Base-by-base conservation (phyloP, 2,113 vertebrate species). In the Lutjanus erythropterus region DNA sequence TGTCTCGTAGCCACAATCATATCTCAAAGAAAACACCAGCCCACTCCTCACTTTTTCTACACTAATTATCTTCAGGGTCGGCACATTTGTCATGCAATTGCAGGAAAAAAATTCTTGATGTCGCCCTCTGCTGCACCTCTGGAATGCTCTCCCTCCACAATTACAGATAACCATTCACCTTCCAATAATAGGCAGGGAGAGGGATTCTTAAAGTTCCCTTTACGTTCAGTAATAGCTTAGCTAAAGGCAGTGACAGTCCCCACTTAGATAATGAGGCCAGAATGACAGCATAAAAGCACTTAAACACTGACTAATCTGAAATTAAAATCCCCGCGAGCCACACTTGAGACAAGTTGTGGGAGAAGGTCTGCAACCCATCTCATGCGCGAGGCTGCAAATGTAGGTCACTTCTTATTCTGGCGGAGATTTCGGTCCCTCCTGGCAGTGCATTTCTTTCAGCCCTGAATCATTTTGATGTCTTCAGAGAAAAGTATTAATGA, bases 111-210 rank as follows among this genome's bases (percentile, higher is more conserved):
- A 66, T 59, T 69, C 68, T 62, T 9, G 16, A 81, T 75, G 69
- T 80, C 79, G 72, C 64, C 64, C 29, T 56, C 42, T 33, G 61
- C 77, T 67, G 80, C 53, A 84, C 64, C 79, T 46, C 37, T 71
- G 71, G 41, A 78, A 73, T 37, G 31, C 75, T 65, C 60, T 87
- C 85, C 46, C 35, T 73, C 64, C 67, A 81, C 89, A 90, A 90
- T 93, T 89, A 91, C 81, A 89, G 91, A 87, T 92, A 92, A 91
- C 88, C 66, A 52, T 90, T 92, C 86, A 85, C 90, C 92, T 79
- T 69, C 73, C 80, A 73, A 81, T 84, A 80, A 74, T 65, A 69
- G 81, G 79, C 66, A 65, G 46, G 58, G 60, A 71, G 49, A 72
- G 50, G 72, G 67, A 65, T 71, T 61, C 60, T 84, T 75, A 66